phyloP scores from a whole-genome alignment of 2,797 vertebrate genomes.

The Borostomias antarcticus region DNA sequence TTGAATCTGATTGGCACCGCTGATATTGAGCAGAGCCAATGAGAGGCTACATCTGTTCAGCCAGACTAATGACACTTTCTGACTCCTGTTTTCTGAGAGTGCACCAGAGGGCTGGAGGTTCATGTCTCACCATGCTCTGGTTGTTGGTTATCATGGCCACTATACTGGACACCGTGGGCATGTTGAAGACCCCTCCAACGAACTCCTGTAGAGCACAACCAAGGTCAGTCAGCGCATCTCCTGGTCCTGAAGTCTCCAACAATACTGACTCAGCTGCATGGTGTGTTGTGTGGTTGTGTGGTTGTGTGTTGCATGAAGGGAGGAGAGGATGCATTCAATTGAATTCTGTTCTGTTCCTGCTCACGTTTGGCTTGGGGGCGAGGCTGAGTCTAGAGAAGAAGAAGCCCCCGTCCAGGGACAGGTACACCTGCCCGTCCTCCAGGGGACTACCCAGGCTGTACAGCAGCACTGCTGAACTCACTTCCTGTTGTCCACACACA shows the following conservation, averaged over 20 bases:
- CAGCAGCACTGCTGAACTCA: constrained; percentile 7
- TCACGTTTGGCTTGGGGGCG: neutral
- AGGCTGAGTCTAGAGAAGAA: neutral
- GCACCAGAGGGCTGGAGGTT: neutral
- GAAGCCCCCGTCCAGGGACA: constrained; percentile 14
- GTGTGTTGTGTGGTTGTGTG: neutral
- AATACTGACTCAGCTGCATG: neutral
- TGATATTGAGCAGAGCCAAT: too few relatives aligned
- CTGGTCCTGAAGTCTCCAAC: too few relatives aligned
- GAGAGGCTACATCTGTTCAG: too few relatives aligned
- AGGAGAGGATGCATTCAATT: neutral
- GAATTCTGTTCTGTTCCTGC: neutral
- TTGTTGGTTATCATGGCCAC: constrained; percentile 15
- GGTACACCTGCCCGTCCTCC: constrained; percentile 1
- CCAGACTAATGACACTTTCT: too few relatives aligned
- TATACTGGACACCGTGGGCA: constrained; percentile 16
- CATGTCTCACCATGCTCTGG: constrained; percentile 9
- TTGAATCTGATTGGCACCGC: too few relatives aligned
- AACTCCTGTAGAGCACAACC: constrained; percentile 12
- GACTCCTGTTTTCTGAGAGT: too few relatives aligned
- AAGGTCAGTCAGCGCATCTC: neutral
- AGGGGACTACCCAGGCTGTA: constrained; percentile 13
- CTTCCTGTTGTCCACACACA: constrained; percentile 6
- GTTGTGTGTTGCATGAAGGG: neutral
- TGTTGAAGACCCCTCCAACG: constrained; percentile 13